phyloP scores from a whole-genome alignment of 2,797 vertebrate genomes.

The Calcarius lapponicus region DNA sequence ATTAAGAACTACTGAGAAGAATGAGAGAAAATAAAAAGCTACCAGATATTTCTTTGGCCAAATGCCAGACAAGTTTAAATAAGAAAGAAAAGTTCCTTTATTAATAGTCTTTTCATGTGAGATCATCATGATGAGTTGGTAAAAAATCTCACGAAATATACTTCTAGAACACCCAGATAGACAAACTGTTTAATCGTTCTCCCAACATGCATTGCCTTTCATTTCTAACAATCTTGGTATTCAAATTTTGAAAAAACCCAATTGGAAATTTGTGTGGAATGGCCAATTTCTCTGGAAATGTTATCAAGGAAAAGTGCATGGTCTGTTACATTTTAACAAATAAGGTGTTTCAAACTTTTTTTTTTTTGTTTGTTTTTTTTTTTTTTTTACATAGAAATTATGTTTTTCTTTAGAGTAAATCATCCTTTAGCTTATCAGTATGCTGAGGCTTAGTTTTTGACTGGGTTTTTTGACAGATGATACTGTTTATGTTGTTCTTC shows the following conservation, averaged over 20 bases:
- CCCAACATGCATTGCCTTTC: not conserved
- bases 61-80: not conserved
- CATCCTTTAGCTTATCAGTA: not conserved
- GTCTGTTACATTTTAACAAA: not conserved
- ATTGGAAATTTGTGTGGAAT: not conserved
- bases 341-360: not conserved
- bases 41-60: not conserved
- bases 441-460: not conserved
- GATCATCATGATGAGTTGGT: not conserved
- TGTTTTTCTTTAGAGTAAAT: not conserved
- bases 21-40: not conserved
- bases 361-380: not conserved
- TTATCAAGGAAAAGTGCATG: not conserved
- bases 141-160: not conserved
- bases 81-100: not conserved
- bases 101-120: not conserved
- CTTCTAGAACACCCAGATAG: not conserved
- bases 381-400: not conserved
- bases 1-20: not conserved
- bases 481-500: not conserved
- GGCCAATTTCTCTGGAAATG: not conserved
- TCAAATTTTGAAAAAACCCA: not conserved
- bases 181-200: not conserved
- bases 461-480: not conserved
- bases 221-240: not conserved